Evolutionary conservation across 2,797 vertebrate genomes (phyloP).

Genomic region (Dallia pectoralis): DNA sequence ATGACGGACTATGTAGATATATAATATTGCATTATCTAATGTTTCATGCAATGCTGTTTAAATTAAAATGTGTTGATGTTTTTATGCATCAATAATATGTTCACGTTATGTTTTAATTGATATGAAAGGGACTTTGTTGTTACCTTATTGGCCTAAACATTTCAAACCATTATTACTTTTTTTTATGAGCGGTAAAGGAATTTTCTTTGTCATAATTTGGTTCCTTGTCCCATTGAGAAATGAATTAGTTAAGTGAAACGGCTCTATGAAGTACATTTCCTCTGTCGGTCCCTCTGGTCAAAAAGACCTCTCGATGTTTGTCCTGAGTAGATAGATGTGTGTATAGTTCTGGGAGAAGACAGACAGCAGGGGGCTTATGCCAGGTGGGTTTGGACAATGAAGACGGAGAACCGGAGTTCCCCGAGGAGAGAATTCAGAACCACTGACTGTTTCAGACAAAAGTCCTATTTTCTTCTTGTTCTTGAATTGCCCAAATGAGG

Average conservation of each 20-base stretch:
- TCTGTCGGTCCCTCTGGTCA: slow-evolving; percentile 7
- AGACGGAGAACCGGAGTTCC: background rate
- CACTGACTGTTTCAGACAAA: too few relatives aligned
- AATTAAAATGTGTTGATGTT: background rate
- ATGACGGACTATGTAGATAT: background rate
- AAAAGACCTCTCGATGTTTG: slow-evolving; percentile 21
- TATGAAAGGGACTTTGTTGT: background rate
- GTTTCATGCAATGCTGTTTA: background rate
- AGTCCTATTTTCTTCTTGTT: too few relatives aligned
- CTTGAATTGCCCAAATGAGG: too few relatives aligned
- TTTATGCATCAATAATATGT: background rate
- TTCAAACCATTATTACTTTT: background rate
- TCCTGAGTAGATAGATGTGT: background rate
- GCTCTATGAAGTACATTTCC: slow-evolving; percentile 5
- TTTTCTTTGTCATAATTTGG: slow-evolving; percentile 5
- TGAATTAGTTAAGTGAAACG: background rate
- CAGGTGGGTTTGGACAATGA: background rate
- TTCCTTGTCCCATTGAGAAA: background rate
- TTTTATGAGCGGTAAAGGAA: background rate
- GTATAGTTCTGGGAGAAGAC: background rate
- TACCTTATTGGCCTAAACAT: background rate
- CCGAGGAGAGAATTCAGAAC: too few relatives aligned
- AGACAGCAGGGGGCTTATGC: background rate
- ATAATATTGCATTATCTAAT: background rate
- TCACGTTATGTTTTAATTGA: background rate